These are phyloP conservation scores for Hololepta plana DNA, from an alignment of 2,888 invertebrate species.

Conservation along the genomic window DNA sequence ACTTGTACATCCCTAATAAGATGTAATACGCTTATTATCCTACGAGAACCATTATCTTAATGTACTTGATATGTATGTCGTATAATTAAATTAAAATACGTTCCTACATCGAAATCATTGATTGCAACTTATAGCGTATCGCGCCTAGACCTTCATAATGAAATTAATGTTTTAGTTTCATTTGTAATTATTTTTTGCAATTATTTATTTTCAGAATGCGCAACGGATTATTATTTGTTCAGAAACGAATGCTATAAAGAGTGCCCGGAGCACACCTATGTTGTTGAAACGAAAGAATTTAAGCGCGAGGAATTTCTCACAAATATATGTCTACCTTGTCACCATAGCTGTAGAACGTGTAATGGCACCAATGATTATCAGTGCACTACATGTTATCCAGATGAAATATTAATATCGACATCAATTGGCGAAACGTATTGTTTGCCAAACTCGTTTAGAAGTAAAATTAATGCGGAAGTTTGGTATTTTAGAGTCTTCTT, in stretches of 20 bases:
- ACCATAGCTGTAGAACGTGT: constrained; percentile 57
- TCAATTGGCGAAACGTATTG: constrained; percentile 23
- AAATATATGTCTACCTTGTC: constrained; percentile 40
- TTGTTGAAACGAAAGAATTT: too few species aligned
- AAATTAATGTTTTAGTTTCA: too few species aligned
- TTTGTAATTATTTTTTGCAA: too few species aligned
- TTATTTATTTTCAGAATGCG: constrained; percentile 46
- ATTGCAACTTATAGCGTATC: too few species aligned
- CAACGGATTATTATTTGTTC: constrained; percentile 38
- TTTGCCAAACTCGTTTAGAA: constrained; percentile 16
- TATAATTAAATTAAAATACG: too few species aligned
- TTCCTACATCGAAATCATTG: too few species aligned
- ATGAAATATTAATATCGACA: constrained; percentile 35
- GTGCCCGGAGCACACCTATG: constrained; percentile 32
- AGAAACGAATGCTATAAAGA: constrained; percentile 37
- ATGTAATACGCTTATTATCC: too few species aligned
- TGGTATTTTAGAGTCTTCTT: constrained; percentile 19
- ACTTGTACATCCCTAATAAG: too few species aligned
- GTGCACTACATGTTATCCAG: constrained; percentile 47
- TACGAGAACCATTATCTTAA: too few species aligned
- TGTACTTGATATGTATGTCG: too few species aligned
- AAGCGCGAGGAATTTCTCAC: too few species aligned
- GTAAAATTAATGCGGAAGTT: constrained; percentile 14
- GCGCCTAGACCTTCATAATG: too few species aligned
- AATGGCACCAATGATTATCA: constrained; percentile 49